Evolutionary conservation across 2,797 vertebrate genomes (phyloP), one percentile per base, ranked within the genome.

Genomic region (Scyliorhinus canicula): DNA sequence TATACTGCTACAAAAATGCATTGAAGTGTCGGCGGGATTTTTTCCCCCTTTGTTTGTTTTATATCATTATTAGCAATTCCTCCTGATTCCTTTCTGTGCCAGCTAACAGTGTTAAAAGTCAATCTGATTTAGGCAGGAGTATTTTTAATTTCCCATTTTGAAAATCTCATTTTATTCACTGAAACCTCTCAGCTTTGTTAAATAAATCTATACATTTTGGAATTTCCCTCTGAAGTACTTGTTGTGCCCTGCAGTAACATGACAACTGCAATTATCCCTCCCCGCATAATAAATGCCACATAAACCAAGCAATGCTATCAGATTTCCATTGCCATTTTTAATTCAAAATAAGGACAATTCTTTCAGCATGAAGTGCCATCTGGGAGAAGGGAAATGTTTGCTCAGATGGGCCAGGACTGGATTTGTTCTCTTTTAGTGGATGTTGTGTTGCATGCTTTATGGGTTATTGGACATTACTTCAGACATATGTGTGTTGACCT

Each of bases 71-170:
- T 94, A 94, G 67, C 55, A 50, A 50, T 93, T 93, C 67, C 31
- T 94, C 69, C 47, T 55, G 67, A 94, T 94, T 94, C 55, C 28
- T 94, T 94, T 74, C 28, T 93, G 88, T 71, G 69, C 47, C 24
- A 93, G 91, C 9, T 52, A 74, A 94, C 93, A 19, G 65, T 31
- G 28, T 71, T 31, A 50, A 69, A 94, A 74, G 47, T 44, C 47
- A 74, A 74, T 69, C 47, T 94, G 67, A 52, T 69, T 94, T 74
- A 31, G 24, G 65, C n/a, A 28, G 14, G 47, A 71, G 52, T 94
- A 94, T 94, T 94, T 93, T 50, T 93, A 93, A 71, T 55, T 94
- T 69, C 44, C 47, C 63, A 93, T 47, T 94, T 94, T 94, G 52
- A 52, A 74, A 52, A 94, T 71, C 14, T 94, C 67, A 52, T 93